Conservation (phyloP, 1,140 invertebrate species). For the Drosophila hydei region DNA sequence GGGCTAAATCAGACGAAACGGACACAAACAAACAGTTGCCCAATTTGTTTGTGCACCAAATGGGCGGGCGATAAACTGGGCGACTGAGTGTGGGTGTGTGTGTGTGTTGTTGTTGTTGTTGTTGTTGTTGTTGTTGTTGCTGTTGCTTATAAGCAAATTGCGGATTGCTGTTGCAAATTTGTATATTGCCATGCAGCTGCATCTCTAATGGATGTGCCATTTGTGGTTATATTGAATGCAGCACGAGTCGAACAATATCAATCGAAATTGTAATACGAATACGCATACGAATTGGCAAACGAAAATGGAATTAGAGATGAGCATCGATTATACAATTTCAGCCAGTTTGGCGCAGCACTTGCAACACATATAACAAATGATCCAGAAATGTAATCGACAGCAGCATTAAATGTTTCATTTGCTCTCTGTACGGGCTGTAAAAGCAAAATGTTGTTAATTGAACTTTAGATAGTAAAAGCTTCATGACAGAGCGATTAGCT, state of each 20-base stretch:
- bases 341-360: not conserved
- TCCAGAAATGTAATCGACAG: not conserved
- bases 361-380: conserved; percentile 1
- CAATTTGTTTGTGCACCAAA: conserved; percentile 30
- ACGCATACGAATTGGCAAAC: conserved; percentile 5
- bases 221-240: conserved; percentile 56
- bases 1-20: conserved; percentile 62
- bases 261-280: conserved; percentile 25
- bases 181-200: conserved; percentile 68
- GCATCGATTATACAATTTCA: conserved; percentile 8
- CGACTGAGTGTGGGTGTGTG: conserved; percentile 14
- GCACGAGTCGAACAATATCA: conserved; percentile 36
- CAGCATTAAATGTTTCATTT: not conserved
- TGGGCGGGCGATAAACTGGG: conserved; percentile 9
- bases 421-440: too few species aligned
- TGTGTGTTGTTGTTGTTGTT: conserved; percentile 34
- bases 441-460: too few species aligned
- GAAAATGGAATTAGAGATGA: conserved; percentile 25
- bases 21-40: conserved; percentile 61
- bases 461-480: too few species aligned
- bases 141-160: conserved; percentile 53
- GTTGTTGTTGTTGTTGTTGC: conserved; percentile 17
- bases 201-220: conserved; percentile 75
- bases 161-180: conserved; percentile 64
- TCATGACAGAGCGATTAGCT: too few species aligned